A percentile compares a stretch with the other conserved stretches of the same genome.
Conservation (phyloP, 2,113 vertebrate genomes). For the Heterochromis multidens region DNA sequence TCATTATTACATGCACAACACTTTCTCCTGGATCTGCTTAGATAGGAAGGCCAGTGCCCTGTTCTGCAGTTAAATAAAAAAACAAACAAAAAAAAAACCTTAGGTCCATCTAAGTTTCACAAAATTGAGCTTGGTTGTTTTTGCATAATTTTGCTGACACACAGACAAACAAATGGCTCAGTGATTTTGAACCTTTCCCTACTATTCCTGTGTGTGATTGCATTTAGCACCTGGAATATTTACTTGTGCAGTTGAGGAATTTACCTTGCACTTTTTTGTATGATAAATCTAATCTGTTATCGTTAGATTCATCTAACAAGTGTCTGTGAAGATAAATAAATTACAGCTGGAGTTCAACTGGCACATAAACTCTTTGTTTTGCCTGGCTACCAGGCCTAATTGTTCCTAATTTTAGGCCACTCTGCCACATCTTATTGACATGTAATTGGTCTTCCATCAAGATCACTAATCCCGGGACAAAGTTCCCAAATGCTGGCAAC, state of each 20-base stretch:
- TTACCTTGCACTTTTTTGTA: constrained; percentile 22
- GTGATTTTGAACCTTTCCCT: not conserved
- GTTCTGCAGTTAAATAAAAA: too few relatives aligned
- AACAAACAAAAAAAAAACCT: too few relatives aligned
- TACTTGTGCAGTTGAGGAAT: not conserved
- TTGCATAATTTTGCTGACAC: not conserved
- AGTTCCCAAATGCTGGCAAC: not conserved
- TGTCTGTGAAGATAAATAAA: constrained; percentile 41
- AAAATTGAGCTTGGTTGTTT: not conserved
- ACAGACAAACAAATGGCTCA: not conserved
- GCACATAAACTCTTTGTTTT: constrained; percentile 18
- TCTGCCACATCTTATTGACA: constrained; percentile 28
- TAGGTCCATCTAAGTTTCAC: too few relatives aligned
- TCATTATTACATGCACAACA: not conserved
- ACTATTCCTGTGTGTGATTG: not conserved
- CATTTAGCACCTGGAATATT: not conserved
- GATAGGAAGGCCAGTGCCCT: not conserved
- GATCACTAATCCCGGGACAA: constrained; percentile 24
- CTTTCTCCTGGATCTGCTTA: not conserved
- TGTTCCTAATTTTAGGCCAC: constrained; percentile 60
- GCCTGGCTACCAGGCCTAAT: constrained; percentile 39
- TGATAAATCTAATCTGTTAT: not conserved
- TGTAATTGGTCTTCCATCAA: constrained; percentile 17
- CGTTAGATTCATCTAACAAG: not conserved
- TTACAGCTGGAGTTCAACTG: constrained; percentile 17